Base-by-base conservation (phyloP, 2,113 vertebrate species). In the Glareola pratincola region DNA sequence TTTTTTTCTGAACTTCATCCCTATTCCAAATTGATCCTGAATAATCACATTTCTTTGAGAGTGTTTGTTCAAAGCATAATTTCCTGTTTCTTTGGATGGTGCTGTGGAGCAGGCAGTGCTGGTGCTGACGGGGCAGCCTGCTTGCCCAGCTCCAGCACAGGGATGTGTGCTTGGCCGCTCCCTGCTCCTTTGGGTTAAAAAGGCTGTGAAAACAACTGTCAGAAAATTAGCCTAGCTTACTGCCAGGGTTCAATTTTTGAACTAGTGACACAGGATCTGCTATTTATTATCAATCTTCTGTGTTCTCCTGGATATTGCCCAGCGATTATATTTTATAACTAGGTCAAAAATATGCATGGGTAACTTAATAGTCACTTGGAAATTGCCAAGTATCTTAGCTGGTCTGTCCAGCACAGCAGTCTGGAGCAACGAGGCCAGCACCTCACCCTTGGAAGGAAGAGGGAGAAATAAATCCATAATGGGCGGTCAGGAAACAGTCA, bases 281-380 rank as follows among this genome's bases (percentile, higher is more conserved):
- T 73, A 77, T 85, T 90, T 88, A 88, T 93, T 85, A 90, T 76
- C 75, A 83, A 15, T 37, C 32, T 91, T 90, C 72, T 91, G 24
- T 2, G 2, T 77, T 86, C 36, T 93, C 18, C 41, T 95, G 91
- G 57, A 80, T 83, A 57, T 54, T 91, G n/a, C 30, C 37, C 82
- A 79, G 71, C 4, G 10, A 60, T 77, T 88, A 26, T 86, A 62
- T 71, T 84, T 91, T 91, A 66, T 63, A 95, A 86, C 54, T 88
- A 32, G 74, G 75, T 67, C 48, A 92, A 90, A 94, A 95, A 88
- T 53, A 90, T 68, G 53, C 48, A 62, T 11, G 54, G 24, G 72
- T 96, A 94, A 92, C 94, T 86, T 84, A 81, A 96, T 60, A 92
- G 62, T 50, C 30, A 56, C 77, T 85, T 92, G 43, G 48, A 95